Evolutionary conservation across 2,797 vertebrate species (phyloP).

Genomic region (Rhinella marina): DNA sequence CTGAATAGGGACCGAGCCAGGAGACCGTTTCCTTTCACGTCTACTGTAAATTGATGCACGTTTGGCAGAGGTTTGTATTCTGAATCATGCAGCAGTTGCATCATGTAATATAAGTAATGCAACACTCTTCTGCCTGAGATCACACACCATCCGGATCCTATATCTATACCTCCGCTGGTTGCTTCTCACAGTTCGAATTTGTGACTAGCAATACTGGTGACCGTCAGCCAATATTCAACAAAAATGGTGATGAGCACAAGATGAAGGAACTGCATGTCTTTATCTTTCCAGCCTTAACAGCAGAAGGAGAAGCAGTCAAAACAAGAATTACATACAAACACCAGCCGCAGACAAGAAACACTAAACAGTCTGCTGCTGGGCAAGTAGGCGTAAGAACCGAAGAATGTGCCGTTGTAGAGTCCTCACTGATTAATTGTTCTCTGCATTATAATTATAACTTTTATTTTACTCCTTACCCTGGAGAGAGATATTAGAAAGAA

Average conservation of each 20-base stretch:
- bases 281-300: slow-evolving; percentile 29
- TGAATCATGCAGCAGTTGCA: too few relatives aligned
- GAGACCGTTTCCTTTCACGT: too few relatives aligned
- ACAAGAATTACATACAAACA: slow-evolving; percentile 44
- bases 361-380: slow-evolving; percentile 43
- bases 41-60: too few relatives aligned
- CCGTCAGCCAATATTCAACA: not conserved
- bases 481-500: slow-evolving; percentile 13
- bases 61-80: too few relatives aligned
- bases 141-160: too few relatives aligned
- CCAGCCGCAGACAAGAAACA: slow-evolving; percentile 32
- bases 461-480: not conserved
- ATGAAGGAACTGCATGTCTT: not conserved
- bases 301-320: slow-evolving; percentile 49
- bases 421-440: slow-evolving; percentile 37
- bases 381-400: slow-evolving; percentile 22
- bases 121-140: too few relatives aligned
- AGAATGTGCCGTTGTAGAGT: slow-evolving; percentile 21
- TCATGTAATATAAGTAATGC: too few relatives aligned
- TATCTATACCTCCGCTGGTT: too few relatives aligned
- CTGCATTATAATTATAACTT: slow-evolving; percentile 29
- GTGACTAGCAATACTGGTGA: not conserved
- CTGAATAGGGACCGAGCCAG: too few relatives aligned
- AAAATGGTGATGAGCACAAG: not conserved
- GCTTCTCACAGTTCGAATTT: too few relatives aligned